Evolutionary conservation across 2,797 vertebrate genomes (phyloP), one percentile per base, ranked within the genome.

Genomic region (Gymnoscopelus microlampas): DNA sequence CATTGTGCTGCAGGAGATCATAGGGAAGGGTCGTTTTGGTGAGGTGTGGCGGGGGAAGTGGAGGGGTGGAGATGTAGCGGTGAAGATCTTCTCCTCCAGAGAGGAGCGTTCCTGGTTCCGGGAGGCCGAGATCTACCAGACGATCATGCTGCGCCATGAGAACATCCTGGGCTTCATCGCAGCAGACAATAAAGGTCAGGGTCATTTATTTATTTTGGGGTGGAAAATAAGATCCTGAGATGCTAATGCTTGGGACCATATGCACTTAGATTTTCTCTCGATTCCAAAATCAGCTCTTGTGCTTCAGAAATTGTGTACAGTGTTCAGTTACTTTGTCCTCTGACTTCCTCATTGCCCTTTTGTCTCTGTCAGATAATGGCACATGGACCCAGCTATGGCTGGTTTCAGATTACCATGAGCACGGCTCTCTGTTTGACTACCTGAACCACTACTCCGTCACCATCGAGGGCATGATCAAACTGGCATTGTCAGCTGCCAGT

Each of bases 371-470:
- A 99, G 97, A 99, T 88, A 99, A 99, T 0, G 98, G 98, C 50
- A 99, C 97, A 0, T 99, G 98, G 98, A 99, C 97, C 4, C 97
- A 99, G 85, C 91, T 99, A 69, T 99, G 97, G 98, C 92, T 99
- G 0, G 98, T 99, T 74, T 99, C 98, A 0, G 98, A 99, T 83
- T 99, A 99, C 86, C 98, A 99, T 0, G 97, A 99, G 90, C 94
- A 98, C 0, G 98, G 98, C 5, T 99, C 98, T 5, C 94, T 99
- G 44, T 99, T 99, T 8, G 97, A 99, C 85, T 99, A 98, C 89
- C 94, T 99, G 60, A 99, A 98, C 75, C 95, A 95, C 9, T 99
- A 99, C 90, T 98, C 97, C 0, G 97, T 99, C 85, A 98, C 96
- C 1, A 97, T 98, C 0, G 98, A 99, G 89, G 97, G 96, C n/a